Conservation (phyloP, 2,797 vertebrate genomes). For the Sphenodon punctatus region DNA sequence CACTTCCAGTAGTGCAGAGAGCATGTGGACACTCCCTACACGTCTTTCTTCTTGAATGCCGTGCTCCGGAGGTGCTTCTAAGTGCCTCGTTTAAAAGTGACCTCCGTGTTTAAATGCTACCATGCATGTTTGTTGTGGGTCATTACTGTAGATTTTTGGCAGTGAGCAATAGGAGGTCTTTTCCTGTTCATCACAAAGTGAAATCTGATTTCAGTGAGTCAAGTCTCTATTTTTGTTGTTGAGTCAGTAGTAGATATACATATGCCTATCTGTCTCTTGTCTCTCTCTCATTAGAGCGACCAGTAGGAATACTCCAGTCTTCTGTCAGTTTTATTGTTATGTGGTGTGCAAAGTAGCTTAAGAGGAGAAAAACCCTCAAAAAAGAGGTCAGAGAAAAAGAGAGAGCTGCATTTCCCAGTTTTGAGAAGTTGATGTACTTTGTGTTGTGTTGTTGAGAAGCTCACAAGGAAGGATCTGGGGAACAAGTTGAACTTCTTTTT, state of each 20-base stretch:
- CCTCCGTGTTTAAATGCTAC: neutral
- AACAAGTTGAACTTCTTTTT: neutral
- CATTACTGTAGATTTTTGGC: neutral
- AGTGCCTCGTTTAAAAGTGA: too few relatives aligned
- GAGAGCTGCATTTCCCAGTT: neutral
- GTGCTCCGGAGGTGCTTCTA: too few relatives aligned
- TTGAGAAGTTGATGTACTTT: neutral
- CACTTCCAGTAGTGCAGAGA: too few relatives aligned
- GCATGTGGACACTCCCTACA: too few relatives aligned
- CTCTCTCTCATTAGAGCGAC: neutral
- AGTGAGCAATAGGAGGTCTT: neutral
- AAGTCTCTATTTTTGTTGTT: constrained; percentile 14
- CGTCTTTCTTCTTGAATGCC: too few relatives aligned
- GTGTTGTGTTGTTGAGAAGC: neutral
- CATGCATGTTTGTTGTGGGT: neutral
- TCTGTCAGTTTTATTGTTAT: neutral
- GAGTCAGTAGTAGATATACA: neutral
- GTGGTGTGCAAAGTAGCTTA: neutral
- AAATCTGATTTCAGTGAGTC: neutral
- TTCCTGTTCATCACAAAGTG: neutral
- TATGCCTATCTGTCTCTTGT: neutral
- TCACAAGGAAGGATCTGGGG: neutral
- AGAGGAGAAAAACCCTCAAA: neutral
- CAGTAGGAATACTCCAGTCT: neutral
- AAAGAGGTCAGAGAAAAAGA: neutral